Evolutionary conservation across 2,797 vertebrate species (phyloP), one percentile per base, ranked within the genome.

Genomic region (Pseudochromis fuscus): DNA sequence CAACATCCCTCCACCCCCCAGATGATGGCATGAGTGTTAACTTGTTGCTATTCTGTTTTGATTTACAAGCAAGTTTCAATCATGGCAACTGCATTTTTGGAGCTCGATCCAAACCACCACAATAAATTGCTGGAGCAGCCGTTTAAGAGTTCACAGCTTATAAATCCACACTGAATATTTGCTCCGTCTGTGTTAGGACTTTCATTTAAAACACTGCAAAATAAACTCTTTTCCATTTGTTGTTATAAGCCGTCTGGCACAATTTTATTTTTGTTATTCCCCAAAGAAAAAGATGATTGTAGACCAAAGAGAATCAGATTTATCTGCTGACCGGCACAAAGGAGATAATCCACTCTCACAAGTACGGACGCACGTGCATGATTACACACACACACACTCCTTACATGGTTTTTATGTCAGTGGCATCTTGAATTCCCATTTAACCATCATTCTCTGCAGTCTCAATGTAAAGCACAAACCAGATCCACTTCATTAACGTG

Each of bases 261-360:
- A n/a, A 42, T 42, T 8, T 10, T 9, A 42, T 19, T n/a, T 42
- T 18, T 18, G 3, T 5, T 4, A 15, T 12, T 15, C 13, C 37
- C 37, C 5, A 38, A 35, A 16, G 37, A 38, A 42, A n/a, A 7
- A 42, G 16, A n/a, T 57, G 35, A 5, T 51, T 21, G 44, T 4
- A 25, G 19, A 38, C 11, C 23, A 7, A 31, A 19, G 1, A 28
- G 55, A 19, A 55, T 33, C 23, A n/a, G 38, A 40, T 33, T 37
- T 16, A 21, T 55, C 70, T 21, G 44, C 55, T 71, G 67, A 52
- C 67, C 12, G 25, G 46, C 57, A 75, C 30, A 66, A n/a, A 27
- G 42, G 10, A 18, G 40, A 19, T 40, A 45, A 70, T 70, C 30
- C 44, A 16, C 2, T 55, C 2, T 55, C 27, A 31, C 60, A 30